A percentile compares a stretch with the other conserved stretches of the same genome.
These are phyloP conservation scores for Molossus molossus DNA, from an alignment of 2,797 vertebrate genomes.

Conservation along the genomic window DNA sequence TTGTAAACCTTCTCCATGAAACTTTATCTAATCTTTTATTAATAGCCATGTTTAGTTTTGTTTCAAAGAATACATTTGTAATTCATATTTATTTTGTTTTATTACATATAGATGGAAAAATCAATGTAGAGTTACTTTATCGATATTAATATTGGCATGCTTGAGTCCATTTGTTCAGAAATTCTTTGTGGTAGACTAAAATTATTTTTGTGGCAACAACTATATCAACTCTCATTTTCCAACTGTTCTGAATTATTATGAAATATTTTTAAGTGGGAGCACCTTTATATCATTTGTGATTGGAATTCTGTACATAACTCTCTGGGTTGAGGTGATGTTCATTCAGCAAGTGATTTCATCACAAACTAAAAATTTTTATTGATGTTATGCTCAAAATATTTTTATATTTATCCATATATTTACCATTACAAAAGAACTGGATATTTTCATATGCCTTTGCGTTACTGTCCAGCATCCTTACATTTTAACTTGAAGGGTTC, in stretches of 20 bases:
- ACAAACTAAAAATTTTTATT: not conserved
- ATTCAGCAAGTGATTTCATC: not conserved
- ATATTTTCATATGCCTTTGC: not conserved
- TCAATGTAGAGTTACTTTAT: not conserved
- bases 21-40: not conserved
- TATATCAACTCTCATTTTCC: not conserved
- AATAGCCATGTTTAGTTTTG: not conserved
- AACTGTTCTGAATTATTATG: not conserved
- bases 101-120: not conserved
- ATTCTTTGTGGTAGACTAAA: not conserved
- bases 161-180: slow-evolving; percentile 36
- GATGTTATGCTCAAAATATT: not conserved
- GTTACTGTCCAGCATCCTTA: not conserved
- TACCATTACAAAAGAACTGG: not conserved
- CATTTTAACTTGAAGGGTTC: not conserved
- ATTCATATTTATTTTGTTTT: not conserved
- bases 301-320: not conserved
- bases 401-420: slow-evolving; percentile 30
- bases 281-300: not conserved
- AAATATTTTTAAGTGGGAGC: not conserved
- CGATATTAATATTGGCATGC: not conserved
- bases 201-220: not conserved
- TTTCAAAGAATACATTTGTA: slow-evolving; percentile 3
- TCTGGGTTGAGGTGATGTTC: not conserved
- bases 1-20: not conserved